Evolutionary conservation across 2,113 vertebrate genomes (phyloP).

Genomic region (Equus przewalskii): DNA sequence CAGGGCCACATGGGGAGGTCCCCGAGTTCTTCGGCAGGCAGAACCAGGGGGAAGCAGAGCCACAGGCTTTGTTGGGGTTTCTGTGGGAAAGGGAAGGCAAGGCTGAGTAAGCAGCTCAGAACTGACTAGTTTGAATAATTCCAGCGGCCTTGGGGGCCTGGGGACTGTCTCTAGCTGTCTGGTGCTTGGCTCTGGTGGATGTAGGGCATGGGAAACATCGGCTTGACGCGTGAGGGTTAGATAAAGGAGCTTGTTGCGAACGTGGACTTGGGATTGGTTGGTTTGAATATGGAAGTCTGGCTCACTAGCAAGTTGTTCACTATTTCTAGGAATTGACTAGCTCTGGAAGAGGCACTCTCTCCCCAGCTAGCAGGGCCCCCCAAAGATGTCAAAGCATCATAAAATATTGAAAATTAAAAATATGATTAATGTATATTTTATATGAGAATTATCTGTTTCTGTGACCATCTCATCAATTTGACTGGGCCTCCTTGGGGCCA

Average conservation of each 20-base stretch:
- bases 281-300: background rate
- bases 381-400: background rate
- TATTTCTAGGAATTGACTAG: background rate
- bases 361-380: background rate
- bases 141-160: background rate
- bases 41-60: background rate
- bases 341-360: background rate
- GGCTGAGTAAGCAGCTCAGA: background rate
- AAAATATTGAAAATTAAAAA: slow-evolving; percentile 32
- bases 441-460: background rate
- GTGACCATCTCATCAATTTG: background rate
- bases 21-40: background rate
- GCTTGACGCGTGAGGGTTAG: background rate
- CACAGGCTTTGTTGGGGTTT: background rate
- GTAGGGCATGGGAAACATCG: background rate
- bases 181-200: background rate
- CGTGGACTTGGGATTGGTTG: background rate
- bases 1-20: background rate
- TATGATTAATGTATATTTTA: background rate
- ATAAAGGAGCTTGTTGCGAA: background rate
- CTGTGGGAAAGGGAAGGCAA: background rate
- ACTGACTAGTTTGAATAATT: background rate
- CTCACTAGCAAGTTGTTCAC: background rate
- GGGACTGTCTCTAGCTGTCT: background rate
- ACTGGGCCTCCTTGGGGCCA: background rate